Conservation (phyloP, 2,113 vertebrate species). For the Calidris pugnax region DNA sequence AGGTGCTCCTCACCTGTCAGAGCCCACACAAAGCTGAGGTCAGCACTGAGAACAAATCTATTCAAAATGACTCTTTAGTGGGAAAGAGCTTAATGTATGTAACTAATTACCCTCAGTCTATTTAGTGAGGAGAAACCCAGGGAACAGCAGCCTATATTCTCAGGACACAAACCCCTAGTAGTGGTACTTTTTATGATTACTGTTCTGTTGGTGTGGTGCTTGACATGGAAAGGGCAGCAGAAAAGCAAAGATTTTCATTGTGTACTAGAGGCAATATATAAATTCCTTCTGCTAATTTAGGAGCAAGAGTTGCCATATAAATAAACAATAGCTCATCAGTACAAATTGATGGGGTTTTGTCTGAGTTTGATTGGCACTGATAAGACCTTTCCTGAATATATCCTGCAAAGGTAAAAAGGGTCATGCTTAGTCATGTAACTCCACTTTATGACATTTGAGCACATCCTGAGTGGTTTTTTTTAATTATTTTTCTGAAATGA, state of each 20-base stretch:
- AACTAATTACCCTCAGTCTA: not conserved
- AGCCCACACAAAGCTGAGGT: not conserved
- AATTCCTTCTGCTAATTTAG: not conserved
- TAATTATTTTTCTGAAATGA: not conserved
- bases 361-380: not conserved
- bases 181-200: not conserved
- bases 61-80: not conserved
- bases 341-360: constrained; percentile 5
- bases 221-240: not conserved
- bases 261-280: not conserved
- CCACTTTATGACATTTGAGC: not conserved
- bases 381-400: not conserved
- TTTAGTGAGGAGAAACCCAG: not conserved
- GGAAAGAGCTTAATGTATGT: not conserved
- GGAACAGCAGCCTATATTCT: not conserved
- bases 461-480: not conserved
- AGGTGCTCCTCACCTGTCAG: not conserved
- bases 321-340: constrained; percentile 3
- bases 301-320: not conserved
- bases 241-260: not conserved
- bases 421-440: not conserved
- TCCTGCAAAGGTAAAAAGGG: not conserved
- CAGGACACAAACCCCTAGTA: not conserved
- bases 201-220: not conserved
- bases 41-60: not conserved